Percentiles rank a stretch among this genome's conserved stretches.
These are phyloP conservation scores for Watsonalla binaria DNA, from an alignment of 2,888 invertebrate genomes.

Conservation along the genomic window DNA sequence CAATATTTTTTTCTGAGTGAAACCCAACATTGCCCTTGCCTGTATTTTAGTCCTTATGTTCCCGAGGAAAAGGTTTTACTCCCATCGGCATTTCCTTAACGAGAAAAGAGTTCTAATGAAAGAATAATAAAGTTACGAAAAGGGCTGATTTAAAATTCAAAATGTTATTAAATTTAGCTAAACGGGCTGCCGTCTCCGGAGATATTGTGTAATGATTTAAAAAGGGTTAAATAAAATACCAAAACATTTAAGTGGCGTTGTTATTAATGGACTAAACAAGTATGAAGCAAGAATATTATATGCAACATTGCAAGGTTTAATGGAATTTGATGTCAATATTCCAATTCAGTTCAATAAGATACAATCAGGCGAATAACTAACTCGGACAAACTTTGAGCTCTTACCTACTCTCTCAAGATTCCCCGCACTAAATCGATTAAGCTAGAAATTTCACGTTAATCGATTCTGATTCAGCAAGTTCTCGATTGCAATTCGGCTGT, in stretches of 20 bases:
- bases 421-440: conserved; percentile 40
- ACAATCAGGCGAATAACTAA: conserved; percentile 41
- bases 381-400: conserved; percentile 27
- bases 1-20: neutral
- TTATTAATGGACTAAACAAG: neutral
- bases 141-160: conserved; percentile 16
- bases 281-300: too few relatives aligned
- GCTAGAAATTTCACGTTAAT: conserved; percentile 54
- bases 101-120: conserved; percentile 23
- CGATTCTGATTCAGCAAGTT: conserved; percentile 56
- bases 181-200: conserved; percentile 2
- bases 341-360: conserved; percentile 26
- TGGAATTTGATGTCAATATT: conserved; percentile 8
- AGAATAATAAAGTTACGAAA: conserved; percentile 24
- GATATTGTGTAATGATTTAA: conserved; percentile 4
- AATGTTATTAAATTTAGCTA: conserved; percentile 5
- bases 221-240: conserved; percentile 1
- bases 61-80: conserved; percentile 11
- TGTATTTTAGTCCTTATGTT: neutral
- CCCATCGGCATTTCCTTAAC: conserved; percentile 16
- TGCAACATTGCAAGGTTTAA: conserved; percentile 6
- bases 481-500: conserved; percentile 47
- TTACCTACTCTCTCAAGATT: conserved; percentile 26
- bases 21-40: neutral
- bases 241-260: neutral